Conservation (phyloP, 2,888 invertebrate genomes). For the Drosophila dives region DNA sequence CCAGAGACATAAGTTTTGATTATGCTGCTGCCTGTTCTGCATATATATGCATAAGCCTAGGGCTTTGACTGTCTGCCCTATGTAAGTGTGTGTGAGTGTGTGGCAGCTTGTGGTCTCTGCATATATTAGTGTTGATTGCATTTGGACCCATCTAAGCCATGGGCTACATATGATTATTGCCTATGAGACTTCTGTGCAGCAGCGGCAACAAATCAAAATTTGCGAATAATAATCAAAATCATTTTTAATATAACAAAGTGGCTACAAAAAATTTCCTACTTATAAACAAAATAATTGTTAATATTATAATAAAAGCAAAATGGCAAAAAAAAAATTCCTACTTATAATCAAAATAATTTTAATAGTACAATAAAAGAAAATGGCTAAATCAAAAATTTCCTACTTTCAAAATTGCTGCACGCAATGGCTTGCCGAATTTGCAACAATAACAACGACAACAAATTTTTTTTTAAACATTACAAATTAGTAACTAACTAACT, state of each 20-base stretch:
- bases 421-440: constrained; percentile 42
- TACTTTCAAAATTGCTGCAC: constrained; percentile 20
- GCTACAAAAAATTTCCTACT: constrained; percentile 38
- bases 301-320: constrained; percentile 14
- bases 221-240: constrained; percentile 32
- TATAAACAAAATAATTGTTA: constrained; percentile 15
- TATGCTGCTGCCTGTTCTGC: constrained; percentile 50
- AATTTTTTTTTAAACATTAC: constrained; percentile 13
- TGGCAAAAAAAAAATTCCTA: constrained; percentile 36
- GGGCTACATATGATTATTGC: constrained; percentile 42
- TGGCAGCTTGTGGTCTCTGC: constrained; percentile 9
- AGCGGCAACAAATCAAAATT: constrained; percentile 41
- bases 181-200: constrained; percentile 12
- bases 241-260: constrained; percentile 29
- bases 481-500: constrained; percentile 21
- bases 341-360: constrained; percentile 15
- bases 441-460: constrained; percentile 6
- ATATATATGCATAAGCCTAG: constrained; percentile 34
- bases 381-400: constrained; percentile 35
- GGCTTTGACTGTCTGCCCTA: constrained; percentile 40
- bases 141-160: constrained; percentile 45
- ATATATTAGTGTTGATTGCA: constrained; percentile 58
- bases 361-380: constrained; percentile 16
- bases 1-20: constrained; percentile 65
- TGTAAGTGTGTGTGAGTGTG: neutral